These are phyloP conservation scores for Poeciliopsis occidentalis DNA, from an alignment of 2,113 vertebrate genomes.

Conservation along the genomic window DNA sequence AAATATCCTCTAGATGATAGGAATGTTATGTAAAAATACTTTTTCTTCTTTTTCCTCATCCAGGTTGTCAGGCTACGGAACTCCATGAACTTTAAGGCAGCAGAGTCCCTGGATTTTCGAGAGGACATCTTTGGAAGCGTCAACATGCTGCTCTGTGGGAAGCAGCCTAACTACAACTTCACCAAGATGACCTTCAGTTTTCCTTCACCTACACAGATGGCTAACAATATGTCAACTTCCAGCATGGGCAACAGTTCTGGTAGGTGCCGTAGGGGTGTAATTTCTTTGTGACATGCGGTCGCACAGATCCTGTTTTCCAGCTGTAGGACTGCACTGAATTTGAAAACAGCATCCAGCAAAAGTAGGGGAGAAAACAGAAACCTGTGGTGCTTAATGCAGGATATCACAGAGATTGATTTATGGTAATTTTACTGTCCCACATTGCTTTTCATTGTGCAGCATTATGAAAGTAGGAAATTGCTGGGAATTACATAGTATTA, in stretches of 20 bases:
- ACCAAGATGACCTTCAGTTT: constrained; percentile 33
- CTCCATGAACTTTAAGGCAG: constrained; percentile 46
- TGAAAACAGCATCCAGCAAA: neutral
- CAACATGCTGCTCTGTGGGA: constrained; percentile 69
- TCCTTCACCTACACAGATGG: constrained; percentile 6
- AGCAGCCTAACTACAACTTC: constrained; percentile 43
- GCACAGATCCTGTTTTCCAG: neutral
- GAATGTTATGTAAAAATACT: neutral
- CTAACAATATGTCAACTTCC: constrained; percentile 8
- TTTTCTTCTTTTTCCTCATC: neutral
- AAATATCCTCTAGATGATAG: neutral
- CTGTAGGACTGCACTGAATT: neutral
- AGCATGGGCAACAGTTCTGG: constrained; percentile 58
- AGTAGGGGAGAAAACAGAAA: neutral
- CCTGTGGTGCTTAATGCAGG: neutral
- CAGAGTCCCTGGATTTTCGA: constrained; percentile 62
- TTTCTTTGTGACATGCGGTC: neutral
- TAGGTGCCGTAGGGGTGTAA: constrained; percentile 43
- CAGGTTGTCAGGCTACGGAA: constrained; percentile 61
- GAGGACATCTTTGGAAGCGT: constrained; percentile 64
- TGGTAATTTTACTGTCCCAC: neutral
- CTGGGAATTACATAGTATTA: neutral
- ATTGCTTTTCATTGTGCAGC: neutral
- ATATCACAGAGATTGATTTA: neutral
- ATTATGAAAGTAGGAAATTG: neutral